Evolutionary conservation across 2,888 invertebrate genomes (phyloP).

Genomic region (Polymixis lichenea): DNA sequence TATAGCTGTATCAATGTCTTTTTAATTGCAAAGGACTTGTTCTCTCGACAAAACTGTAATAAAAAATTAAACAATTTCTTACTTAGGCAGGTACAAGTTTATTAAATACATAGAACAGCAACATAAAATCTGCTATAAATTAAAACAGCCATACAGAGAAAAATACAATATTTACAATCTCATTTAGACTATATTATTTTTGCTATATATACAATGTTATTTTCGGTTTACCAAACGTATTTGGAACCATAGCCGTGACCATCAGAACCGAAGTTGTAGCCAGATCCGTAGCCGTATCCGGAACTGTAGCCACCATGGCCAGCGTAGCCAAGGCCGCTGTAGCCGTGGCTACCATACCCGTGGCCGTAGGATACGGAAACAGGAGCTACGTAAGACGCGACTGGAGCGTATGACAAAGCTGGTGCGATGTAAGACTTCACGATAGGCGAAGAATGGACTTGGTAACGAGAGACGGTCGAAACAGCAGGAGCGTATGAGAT

Average conservation of each 20-base stretch:
- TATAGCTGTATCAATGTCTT: constrained; percentile 3
- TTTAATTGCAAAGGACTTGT: constrained; percentile 10
- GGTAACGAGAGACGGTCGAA: constrained; percentile 78
- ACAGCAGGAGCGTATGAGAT: constrained; percentile 73
- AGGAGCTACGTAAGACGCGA: constrained; percentile 60
- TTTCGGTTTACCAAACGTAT: constrained; percentile 72
- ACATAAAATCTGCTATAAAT: constrained; percentile 44
- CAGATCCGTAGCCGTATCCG: constrained; percentile 53
- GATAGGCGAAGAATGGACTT: constrained; percentile 71
- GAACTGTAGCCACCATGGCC: constrained; percentile 41
- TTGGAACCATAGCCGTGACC: constrained; percentile 61
- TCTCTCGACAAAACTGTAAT: not conserved
- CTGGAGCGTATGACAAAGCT: constrained; percentile 58
- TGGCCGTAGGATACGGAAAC: constrained; percentile 49
- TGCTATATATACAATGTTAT: not conserved
- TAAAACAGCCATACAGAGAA: constrained; percentile 50
- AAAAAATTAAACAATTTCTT: constrained; percentile 31
- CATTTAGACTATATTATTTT: constrained; percentile 6
- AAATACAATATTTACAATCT: constrained; percentile 53
- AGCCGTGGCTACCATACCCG: constrained; percentile 43
- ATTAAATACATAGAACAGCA: constrained; percentile 49
- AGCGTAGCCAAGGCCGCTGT: constrained; percentile 27
- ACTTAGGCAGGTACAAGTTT: constrained; percentile 52
- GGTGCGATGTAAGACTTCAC: constrained; percentile 63
- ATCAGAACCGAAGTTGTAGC: constrained; percentile 32